Percentiles rank a stretch among this genome's conserved stretches.
phyloP scores from a whole-genome alignment of 2,113 vertebrate genomes.

The Anguilla rostrata region DNA sequence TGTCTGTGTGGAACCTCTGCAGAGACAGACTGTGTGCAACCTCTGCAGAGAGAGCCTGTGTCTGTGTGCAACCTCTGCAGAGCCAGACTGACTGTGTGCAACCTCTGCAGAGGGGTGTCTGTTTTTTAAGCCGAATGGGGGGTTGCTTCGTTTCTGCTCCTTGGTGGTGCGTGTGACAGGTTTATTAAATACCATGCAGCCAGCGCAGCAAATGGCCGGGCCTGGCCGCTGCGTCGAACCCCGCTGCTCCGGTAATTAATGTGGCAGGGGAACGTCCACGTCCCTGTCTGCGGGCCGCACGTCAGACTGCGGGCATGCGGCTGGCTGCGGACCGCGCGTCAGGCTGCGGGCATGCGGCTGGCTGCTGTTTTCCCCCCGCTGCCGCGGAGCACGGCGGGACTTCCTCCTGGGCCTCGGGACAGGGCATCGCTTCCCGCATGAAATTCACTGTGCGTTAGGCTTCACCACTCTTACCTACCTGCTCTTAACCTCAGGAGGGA shows the following conservation, averaged over 20 bases:
- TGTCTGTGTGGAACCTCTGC: no score
- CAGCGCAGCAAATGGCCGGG: constrained; percentile 55
- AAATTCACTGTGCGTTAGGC: no score
- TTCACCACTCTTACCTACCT: no score
- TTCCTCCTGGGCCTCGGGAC: not conserved
- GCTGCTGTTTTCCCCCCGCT: not conserved
- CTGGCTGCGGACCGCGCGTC: constrained; percentile 11
- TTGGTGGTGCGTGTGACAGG: constrained; percentile 54
- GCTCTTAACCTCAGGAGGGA: no score
- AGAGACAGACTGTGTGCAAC: no score
- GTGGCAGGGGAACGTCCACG: constrained; percentile 50
- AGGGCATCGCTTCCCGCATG: no score
- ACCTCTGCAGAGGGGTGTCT: no score
- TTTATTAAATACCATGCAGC: constrained; percentile 67
- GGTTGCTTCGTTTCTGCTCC: no score
- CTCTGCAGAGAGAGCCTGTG: no score
- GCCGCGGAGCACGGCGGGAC: not conserved
- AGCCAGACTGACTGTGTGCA: no score
- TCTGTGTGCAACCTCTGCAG: no score
- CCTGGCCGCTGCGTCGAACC: constrained; percentile 49
- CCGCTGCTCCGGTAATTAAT: constrained; percentile 64
- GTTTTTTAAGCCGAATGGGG: no score
- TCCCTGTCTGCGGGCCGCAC: constrained; percentile 30
- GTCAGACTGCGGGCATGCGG: not conserved
- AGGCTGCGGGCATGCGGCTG: not conserved